phyloP scores from a whole-genome alignment of 2,797 vertebrate species.

The Lithobates sylvaticus region DNA sequence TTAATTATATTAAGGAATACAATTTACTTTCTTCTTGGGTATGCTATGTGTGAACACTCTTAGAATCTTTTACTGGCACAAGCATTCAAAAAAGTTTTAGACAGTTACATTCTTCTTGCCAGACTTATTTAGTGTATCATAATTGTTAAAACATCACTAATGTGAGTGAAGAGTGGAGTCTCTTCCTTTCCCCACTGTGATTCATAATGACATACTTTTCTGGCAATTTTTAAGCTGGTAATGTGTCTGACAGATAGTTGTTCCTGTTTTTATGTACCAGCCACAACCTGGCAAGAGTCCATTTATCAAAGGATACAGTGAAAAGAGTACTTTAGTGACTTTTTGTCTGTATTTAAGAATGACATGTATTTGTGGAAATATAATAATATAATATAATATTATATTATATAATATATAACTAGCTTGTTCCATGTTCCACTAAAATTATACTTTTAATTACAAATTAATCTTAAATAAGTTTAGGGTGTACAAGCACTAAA shows the following conservation, averaged over 20 bases:
- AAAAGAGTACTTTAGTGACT: conserved; percentile 28
- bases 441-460: neutral
- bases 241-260: conserved; percentile 17
- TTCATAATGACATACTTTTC: conserved; percentile 26
- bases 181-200: conserved; percentile 3
- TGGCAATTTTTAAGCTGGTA: conserved; percentile 20
- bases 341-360: conserved; percentile 16
- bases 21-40: neutral
- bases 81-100: neutral
- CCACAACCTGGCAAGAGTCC: conserved; percentile 12
- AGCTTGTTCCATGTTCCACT: neutral
- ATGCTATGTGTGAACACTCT: neutral
- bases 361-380: conserved; percentile 19
- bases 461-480: neutral
- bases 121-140: conserved; percentile 13
- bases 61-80: neutral
- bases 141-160: conserved; percentile 35
- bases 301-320: conserved; percentile 18
- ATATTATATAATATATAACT: neutral
- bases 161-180: conserved; percentile 5
- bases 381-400: too few relatives aligned
- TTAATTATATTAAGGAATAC: neutral
- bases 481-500: neutral
- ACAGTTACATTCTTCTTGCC: neutral
- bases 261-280: conserved; percentile 28